Evolutionary conservation across 2,113 vertebrate genomes (phyloP), one percentile per base, ranked within the genome.

Genomic region (Solea senegalensis): DNA sequence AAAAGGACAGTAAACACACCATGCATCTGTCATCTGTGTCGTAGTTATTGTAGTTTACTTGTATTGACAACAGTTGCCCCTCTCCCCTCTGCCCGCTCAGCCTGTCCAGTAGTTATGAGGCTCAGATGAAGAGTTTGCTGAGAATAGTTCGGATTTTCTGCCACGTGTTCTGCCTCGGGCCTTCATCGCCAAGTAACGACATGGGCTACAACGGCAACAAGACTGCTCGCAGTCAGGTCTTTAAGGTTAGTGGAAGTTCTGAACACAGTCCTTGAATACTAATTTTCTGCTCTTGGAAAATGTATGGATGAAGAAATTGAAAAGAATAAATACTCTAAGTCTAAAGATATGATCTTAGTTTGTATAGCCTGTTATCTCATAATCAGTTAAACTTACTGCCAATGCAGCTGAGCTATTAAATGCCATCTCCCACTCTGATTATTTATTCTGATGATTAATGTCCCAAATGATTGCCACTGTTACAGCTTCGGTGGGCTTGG

Each of bases 151-250:
- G 97, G 74, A 97, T 99, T 88, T 98, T 99, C 93, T 98, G 97
- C 89, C 96, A 99, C 43, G 96, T 99, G 66, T 99, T 98, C 88
- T 95, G 95, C 53, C 93, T 99, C 72, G 97, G 98, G 49, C 98
- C 98, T 28, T 97, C 96, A 34, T 96, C 96, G 43, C 96, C 96
- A 34, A 97, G 93, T 94, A 98, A 95, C 84, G 98, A 98, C 89
- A 96, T 98, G 96, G 96, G 95, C 82, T 99, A 99, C 94, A 99
- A 99, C 57, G 97, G 97, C 83, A 99, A 99, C 95, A 99, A 98
- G 94, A 99, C 98, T 16, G 94, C 95, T 71, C 96, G 96, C 91
- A 98, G 92, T 93, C 98, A 98, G 89, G 97, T 98, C 78, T 98
- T 98, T 91, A 99, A 98, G 97, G 97, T 99, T 82, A 94, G 96